Conservation (phyloP, 2,113 vertebrate species). For the Rhegmatorhina hoffmannsi region DNA sequence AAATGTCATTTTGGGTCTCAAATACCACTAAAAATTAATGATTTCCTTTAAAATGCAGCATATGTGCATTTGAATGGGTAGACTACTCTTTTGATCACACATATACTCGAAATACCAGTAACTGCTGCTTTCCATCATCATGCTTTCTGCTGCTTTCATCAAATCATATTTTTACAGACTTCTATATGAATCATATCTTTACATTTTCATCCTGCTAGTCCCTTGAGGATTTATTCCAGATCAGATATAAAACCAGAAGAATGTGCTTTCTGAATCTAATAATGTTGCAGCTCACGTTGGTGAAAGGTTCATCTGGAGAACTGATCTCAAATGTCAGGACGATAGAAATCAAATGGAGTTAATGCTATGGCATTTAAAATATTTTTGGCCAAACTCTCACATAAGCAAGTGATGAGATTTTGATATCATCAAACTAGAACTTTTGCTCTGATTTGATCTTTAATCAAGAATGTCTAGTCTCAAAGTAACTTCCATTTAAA, state of each 20-base stretch:
- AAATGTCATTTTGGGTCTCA: neutral
- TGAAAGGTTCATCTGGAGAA: neutral
- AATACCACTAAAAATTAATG: neutral
- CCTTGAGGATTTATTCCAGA: neutral
- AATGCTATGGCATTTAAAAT: slow-evolving; percentile 5
- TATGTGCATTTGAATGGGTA: neutral
- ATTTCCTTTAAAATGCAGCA: neutral
- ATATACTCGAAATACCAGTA: neutral
- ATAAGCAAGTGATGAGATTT: neutral
- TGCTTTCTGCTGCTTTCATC: neutral
- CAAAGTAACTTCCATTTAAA: neutral
- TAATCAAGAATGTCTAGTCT: neutral
- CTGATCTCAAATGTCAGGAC: neutral
- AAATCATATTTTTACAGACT: neutral
- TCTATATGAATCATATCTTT: neutral
- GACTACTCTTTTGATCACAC: neutral
- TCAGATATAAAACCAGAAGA: slow-evolving; percentile 16
- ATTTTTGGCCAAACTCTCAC: neutral
- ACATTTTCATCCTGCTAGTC: neutral
- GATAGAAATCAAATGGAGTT: slow-evolving; percentile 7
- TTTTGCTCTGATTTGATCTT: slow-evolving; percentile 12
- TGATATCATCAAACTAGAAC: neutral
- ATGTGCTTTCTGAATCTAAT: neutral
- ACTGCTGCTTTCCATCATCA: neutral
- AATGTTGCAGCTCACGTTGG: neutral